A percentile compares a stretch with the other conserved stretches of the same genome.
Evolutionary conservation across 2,113 vertebrate species (phyloP).

Genomic region (Raphicerus campestris): DNA sequence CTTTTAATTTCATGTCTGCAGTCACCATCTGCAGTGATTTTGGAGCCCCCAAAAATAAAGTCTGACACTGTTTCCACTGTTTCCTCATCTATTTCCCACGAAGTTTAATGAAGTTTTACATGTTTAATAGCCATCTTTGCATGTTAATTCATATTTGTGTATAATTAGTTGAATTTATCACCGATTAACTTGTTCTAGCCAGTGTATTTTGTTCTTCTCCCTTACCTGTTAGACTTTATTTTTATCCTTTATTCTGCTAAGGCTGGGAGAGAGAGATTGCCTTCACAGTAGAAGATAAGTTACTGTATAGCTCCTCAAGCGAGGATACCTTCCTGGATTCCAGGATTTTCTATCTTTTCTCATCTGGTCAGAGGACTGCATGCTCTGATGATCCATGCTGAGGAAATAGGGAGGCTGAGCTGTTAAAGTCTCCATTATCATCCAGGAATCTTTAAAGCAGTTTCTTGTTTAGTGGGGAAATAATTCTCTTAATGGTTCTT

Average conservation of each 20-base stretch:
- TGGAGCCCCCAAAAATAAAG: no score
- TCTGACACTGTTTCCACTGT: no score
- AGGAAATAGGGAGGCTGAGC: neutral
- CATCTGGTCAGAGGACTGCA: neutral
- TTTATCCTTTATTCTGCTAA: conserved; percentile 30
- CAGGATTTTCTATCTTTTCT: neutral
- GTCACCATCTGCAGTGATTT: no score
- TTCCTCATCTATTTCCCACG: no score
- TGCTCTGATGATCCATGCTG: neutral
- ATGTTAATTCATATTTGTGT: conserved; percentile 18
- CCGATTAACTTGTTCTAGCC: neutral
- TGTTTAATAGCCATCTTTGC: neutral
- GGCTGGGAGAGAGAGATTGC: neutral
- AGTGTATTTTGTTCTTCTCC: conserved; percentile 6
- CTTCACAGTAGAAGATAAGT: conserved; percentile 24
- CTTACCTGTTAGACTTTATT: neutral
- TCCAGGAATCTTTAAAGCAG: conserved; percentile 40
- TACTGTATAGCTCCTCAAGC: neutral
- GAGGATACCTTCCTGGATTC: neutral
- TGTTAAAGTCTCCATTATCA: neutral
- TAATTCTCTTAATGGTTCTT: conserved; percentile 25
- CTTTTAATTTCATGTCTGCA: no score
- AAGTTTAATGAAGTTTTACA: neutral
- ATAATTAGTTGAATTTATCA: conserved; percentile 20
- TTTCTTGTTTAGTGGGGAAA: conserved; percentile 36